These are phyloP conservation scores for Helarctos malayanus DNA, from an alignment of 2,797 vertebrate species.

Conservation along the genomic window DNA sequence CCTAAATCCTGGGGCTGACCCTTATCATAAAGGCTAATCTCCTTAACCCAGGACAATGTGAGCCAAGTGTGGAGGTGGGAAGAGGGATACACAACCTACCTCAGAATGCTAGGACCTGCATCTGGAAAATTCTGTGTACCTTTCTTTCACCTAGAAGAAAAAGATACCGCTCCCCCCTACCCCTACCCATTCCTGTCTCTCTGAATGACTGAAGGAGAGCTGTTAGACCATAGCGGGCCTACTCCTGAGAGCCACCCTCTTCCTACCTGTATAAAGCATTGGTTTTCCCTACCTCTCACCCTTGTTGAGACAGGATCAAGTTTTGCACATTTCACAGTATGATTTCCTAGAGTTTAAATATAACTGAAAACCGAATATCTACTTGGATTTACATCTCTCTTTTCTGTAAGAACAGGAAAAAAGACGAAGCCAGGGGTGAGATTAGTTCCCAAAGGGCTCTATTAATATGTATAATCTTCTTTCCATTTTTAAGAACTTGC, in stretches of 20 bases:
- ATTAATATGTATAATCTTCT: neutral
- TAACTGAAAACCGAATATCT: neutral
- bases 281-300: neutral
- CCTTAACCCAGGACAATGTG: neutral
- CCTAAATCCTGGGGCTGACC: neutral
- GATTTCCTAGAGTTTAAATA: neutral
- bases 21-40: neutral
- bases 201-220: neutral
- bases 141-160: neutral
- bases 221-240: neutral
- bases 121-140: neutral
- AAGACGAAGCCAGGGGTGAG: neutral
- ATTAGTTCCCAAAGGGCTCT: neutral
- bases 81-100: no score
- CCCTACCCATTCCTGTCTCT: neutral
- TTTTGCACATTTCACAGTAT: neutral
- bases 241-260: neutral
- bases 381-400: neutral
- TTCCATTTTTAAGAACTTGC: neutral
- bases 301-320: neutral
- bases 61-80: neutral
- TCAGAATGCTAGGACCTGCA: neutral
- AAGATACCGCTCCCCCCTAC: neutral
- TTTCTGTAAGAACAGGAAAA: neutral
- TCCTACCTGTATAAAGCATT: neutral